Evolutionary conservation across 2,797 vertebrate species (phyloP).

Genomic region (Scomberomorus guttatus): DNA sequence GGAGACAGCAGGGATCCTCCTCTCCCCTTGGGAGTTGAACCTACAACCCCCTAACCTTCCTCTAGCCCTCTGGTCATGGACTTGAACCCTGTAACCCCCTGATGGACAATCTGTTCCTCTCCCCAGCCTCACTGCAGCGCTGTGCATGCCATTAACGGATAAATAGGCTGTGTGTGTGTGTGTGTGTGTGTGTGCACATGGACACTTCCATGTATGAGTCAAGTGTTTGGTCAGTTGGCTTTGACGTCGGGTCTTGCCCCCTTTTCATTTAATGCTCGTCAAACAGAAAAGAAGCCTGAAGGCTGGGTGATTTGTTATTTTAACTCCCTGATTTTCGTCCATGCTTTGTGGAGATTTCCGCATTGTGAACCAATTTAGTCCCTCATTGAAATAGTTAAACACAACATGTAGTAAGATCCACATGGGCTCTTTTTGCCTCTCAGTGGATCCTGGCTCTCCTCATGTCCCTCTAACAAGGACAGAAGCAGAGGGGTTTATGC

Average conservation of each 20-base stretch:
- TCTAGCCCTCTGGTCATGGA: constrained; percentile 81
- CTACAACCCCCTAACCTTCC: constrained; percentile 76
- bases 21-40: constrained; percentile 77
- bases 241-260: constrained; percentile 55
- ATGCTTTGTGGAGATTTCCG: constrained; percentile 25
- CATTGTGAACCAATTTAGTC: not conserved
- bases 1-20: constrained; percentile 76
- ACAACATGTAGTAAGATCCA: constrained; percentile 23
- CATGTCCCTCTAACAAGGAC: constrained; percentile 65
- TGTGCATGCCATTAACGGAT: constrained; percentile 77
- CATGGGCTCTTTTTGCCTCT: constrained; percentile 19
- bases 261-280: constrained; percentile 50
- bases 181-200: constrained; percentile 24
- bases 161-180: constrained; percentile 52
- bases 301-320: constrained; percentile 18
- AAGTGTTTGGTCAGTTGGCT: constrained; percentile 70
- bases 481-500: constrained; percentile 62
- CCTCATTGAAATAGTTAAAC: constrained; percentile 23
- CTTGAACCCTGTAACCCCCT: constrained; percentile 78
- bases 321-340: constrained; percentile 5
- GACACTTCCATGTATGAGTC: constrained; percentile 43
- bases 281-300: constrained; percentile 44
- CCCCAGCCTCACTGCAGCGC: constrained; percentile 49
- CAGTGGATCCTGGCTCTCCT: constrained; percentile 31
- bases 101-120: constrained; percentile 81